Percentiles rank a stretch among this genome's conserved stretches.
Evolutionary conservation across 92 coral and sea anemone species (phyloP).

Genomic region (Parazoanthus darwini): DNA sequence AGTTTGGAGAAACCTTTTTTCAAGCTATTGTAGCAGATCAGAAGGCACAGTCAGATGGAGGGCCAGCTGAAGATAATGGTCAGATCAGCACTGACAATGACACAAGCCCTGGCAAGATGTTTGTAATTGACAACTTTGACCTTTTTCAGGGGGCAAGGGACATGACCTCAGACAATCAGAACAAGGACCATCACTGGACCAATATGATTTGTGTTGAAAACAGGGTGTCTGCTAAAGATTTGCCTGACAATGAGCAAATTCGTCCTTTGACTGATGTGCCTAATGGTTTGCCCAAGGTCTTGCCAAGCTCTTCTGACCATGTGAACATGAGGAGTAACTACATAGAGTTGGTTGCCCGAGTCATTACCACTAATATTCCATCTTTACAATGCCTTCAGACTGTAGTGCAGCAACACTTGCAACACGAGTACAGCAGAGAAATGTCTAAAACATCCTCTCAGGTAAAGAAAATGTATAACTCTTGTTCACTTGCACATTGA

Average conservation of each 20-base stretch:
- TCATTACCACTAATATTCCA: conserved; percentile 22
- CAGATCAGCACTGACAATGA: background rate
- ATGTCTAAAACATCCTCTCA: conserved; percentile 11
- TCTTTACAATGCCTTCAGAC: conserved; percentile 23
- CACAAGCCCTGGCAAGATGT: background rate
- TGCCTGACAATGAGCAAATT: conserved; percentile 28
- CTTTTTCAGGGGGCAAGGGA: conserved; percentile 20
- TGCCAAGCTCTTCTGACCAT: conserved; percentile 32
- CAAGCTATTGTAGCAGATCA: background rate
- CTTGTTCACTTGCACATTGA: no score
- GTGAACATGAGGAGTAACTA: conserved; percentile 31
- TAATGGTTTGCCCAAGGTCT: conserved; percentile 1
- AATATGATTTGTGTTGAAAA: conserved; percentile 24
- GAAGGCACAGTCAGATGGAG: background rate
- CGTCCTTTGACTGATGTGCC: conserved; percentile 3
- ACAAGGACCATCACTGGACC: conserved; percentile 38
- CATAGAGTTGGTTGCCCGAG: conserved; percentile 9
- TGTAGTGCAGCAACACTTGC: conserved; percentile 4
- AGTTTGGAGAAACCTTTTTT: background rate
- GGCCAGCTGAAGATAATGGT: background rate
- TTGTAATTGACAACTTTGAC: conserved; percentile 46
- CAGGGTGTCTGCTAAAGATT: conserved; percentile 22
- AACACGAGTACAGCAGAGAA: conserved; percentile 15
- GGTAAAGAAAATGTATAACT: background rate
- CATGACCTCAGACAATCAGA: conserved; percentile 41